Evolutionary conservation across 2,113 vertebrate genomes (phyloP).

Genomic region (Lagopus leucura): DNA sequence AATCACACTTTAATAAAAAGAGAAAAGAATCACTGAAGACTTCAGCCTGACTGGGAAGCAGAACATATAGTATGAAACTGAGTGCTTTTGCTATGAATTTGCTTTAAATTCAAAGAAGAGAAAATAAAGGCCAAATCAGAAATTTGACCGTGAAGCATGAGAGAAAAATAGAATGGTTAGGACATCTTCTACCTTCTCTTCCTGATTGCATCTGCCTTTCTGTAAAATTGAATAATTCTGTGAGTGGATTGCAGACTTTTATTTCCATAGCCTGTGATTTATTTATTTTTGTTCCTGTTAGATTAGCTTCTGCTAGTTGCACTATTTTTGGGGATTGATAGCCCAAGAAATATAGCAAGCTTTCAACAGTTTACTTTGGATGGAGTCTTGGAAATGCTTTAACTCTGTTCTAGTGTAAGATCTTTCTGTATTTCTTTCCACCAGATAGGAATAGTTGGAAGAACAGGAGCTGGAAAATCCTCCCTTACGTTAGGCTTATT

Average conservation of each 20-base stretch:
- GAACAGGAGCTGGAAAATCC: constrained; percentile 95
- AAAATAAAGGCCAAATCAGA: background rate
- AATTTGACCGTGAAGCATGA: background rate
- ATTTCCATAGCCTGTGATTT: background rate
- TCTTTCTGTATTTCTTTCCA: background rate
- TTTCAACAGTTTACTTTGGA: accelerated
- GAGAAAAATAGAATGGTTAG: background rate
- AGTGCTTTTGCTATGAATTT: background rate
- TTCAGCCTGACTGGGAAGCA: background rate
- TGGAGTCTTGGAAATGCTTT: background rate
- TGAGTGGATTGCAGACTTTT: background rate
- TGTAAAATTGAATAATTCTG: background rate
- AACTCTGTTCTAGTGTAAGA: background rate
- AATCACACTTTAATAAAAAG: background rate
- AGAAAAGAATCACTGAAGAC: background rate
- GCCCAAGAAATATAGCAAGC: background rate
- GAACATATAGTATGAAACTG: background rate
- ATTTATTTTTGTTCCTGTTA: background rate
- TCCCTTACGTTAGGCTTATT: constrained; percentile 93
- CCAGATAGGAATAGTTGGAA: constrained; percentile 96
- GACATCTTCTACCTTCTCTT: background rate
- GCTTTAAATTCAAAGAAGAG: background rate
- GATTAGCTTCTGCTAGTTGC: background rate
- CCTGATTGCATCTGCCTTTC: background rate
- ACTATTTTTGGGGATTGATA: background rate